phyloP scores from a whole-genome alignment of 2,888 invertebrate species.

The Herminia tarsipennalis region DNA sequence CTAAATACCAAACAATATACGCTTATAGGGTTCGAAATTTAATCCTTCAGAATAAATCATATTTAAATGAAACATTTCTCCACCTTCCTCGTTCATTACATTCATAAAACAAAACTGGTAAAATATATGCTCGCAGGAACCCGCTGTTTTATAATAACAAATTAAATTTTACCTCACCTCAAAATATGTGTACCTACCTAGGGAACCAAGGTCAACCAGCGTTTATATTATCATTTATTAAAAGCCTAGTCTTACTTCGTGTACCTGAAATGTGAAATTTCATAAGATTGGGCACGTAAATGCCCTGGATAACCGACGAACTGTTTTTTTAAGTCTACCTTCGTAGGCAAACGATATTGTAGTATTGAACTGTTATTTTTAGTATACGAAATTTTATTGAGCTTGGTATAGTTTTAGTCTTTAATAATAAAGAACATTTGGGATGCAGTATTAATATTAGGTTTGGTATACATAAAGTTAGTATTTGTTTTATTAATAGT shows the following conservation, averaged over 20 bases:
- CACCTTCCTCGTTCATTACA: neutral
- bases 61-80: constrained; percentile 3
- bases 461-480: no score
- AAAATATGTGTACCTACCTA: constrained; percentile 19
- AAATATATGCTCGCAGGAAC: constrained; percentile 1
- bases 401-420: neutral
- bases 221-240: constrained; percentile 45
- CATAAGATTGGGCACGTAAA: constrained; percentile 29
- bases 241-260: constrained; percentile 24
- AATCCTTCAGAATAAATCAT: neutral
- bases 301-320: constrained; percentile 8
- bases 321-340: constrained; percentile 13
- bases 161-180: constrained; percentile 27
- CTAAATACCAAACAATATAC: no score
- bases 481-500: no score
- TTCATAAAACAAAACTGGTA: constrained; percentile 5
- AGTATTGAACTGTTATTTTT: constrained; percentile 2
- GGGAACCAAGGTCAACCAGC: constrained; percentile 27
- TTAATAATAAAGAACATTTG: constrained; percentile 1
- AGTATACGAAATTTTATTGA: constrained; percentile 3
- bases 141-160: constrained; percentile 22
- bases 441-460: no score
- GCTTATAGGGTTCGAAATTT: no score
- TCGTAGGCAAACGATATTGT: neutral
- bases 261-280: constrained; percentile 35